Conservation (phyloP, 2,797 vertebrate species). For the Linurgus olivaceus region DNA sequence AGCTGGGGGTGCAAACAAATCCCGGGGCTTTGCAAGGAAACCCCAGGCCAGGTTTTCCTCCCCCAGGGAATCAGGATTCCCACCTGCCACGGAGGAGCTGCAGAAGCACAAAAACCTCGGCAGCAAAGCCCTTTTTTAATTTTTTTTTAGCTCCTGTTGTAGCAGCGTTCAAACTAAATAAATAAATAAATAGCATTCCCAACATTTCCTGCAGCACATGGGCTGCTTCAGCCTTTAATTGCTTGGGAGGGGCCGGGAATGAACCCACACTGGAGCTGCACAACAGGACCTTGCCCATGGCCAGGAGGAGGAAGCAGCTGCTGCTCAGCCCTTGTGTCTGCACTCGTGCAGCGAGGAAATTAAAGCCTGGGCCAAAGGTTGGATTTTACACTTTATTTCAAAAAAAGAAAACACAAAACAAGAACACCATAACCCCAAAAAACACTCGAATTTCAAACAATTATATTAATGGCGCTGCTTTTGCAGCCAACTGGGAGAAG, state of each 20-base stretch:
- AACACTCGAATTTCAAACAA: constrained; percentile 23
- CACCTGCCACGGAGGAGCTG: background rate
- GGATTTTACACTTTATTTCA: constrained; percentile 49
- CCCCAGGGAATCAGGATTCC: fast-evolving
- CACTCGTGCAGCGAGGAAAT: background rate
- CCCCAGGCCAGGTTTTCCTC: fast-evolving
- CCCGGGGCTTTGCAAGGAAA: background rate
- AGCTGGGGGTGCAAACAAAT: background rate
- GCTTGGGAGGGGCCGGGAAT: background rate
- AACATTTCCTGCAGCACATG: background rate
- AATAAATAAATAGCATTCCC: background rate
- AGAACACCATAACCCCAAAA: background rate
- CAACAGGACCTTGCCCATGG: background rate
- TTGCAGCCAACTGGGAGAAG: background rate
- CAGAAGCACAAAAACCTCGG: background rate
- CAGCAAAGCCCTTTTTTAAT: background rate
- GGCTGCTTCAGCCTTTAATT: background rate
- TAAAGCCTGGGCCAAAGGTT: background rate
- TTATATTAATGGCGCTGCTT: background rate
- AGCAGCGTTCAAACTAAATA: background rate
- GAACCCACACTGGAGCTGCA: background rate
- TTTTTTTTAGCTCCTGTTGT: background rate
- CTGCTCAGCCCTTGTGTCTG: background rate
- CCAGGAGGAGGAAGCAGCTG: background rate
- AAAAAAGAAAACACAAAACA: background rate